Conservation (phyloP, 2,113 vertebrate genomes). For the Hyla sarda region DNA sequence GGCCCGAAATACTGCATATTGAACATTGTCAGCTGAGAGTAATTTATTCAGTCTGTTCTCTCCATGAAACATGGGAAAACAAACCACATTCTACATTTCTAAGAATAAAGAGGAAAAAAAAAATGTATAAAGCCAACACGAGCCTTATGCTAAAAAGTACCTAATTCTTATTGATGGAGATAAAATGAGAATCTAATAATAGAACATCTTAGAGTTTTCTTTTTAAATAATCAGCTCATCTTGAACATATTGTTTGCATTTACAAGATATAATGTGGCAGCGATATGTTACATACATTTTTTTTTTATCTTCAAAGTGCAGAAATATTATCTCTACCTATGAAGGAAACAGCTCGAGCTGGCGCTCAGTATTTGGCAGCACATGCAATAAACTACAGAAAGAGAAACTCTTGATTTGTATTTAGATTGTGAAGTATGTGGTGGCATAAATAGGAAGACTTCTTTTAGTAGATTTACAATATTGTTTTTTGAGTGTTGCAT, state of each 20-base stretch:
- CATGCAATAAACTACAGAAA: not conserved
- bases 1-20: conserved; percentile 27
- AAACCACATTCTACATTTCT: conserved; percentile 43
- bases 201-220: not conserved
- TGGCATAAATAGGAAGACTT: too few species aligned
- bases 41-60: conserved; percentile 44
- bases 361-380: not conserved
- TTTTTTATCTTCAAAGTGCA: conserved; percentile 37
- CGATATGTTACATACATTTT: conserved; percentile 11
- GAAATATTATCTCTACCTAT: conserved; percentile 17
- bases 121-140: not conserved
- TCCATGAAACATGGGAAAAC: conserved; percentile 35
- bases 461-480: not conserved
- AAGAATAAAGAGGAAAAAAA: conserved; percentile 3
- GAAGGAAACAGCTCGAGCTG: not conserved
- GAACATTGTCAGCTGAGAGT: conserved; percentile 27
- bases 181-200: conserved; percentile 5
- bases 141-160: not conserved
- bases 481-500: not conserved
- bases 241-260: conserved; percentile 19
- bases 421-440: not conserved
- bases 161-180: not conserved
- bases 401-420: conserved; percentile 4
- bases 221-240: conserved; percentile 23
- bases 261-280: not conserved